Conservation (phyloP, 2,113 vertebrate species). For the Kryptolebias marmoratus region DNA sequence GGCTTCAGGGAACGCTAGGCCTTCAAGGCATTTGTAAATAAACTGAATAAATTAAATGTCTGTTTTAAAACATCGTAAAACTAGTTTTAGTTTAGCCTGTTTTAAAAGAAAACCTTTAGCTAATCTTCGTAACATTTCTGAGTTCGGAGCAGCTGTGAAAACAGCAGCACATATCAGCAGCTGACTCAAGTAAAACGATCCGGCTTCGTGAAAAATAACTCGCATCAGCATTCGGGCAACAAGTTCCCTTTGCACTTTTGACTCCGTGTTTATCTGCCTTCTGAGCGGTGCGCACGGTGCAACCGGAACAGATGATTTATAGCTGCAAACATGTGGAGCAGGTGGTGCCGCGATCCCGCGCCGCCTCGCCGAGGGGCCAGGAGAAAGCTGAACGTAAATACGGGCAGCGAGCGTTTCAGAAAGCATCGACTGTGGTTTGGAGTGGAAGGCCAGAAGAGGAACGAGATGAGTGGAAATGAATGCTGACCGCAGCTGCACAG, state of each 20-base stretch:
- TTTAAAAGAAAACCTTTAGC: background rate
- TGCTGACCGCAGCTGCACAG: slow-evolving; percentile 85
- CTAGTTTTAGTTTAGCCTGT: no score
- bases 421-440: background rate
- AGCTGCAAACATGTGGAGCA: slow-evolving; percentile 79
- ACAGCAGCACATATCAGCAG: slow-evolving; percentile 1
- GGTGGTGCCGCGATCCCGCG: slow-evolving; percentile 74
- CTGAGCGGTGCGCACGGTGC: slow-evolving; percentile 30
- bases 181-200: slow-evolving; percentile 15
- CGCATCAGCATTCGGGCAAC: background rate
- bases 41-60: no score
- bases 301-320: slow-evolving; percentile 65
- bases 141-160: background rate
- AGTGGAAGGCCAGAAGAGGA: slow-evolving; percentile 26
- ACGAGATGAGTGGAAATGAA: slow-evolving; percentile 62
- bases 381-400: no score
- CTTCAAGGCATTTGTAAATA: no score
- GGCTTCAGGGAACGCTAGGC: no score
- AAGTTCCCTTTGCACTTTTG: slow-evolving; percentile 34
- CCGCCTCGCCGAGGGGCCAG: slow-evolving; percentile 27
- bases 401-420: no score
- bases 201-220: slow-evolving; percentile 1
- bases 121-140: background rate
- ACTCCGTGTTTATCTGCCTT: slow-evolving; percentile 39
- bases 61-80: no score